Conservation (phyloP, 2,888 invertebrate species). For the Lomographa bimaculata region DNA sequence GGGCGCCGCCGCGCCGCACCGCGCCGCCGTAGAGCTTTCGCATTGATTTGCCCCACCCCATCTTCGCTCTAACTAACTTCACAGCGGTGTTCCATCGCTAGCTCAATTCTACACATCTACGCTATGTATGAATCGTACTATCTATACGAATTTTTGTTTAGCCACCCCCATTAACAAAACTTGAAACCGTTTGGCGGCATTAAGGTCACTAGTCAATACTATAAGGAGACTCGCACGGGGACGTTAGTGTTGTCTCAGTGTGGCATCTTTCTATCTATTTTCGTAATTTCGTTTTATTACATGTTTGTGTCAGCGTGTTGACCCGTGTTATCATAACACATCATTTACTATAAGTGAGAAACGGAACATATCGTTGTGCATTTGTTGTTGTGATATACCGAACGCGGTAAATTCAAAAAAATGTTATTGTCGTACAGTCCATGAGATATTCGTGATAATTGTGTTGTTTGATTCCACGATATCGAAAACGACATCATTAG, state of each 20-base stretch:
- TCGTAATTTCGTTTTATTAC: conserved; percentile 32
- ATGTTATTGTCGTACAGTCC: conserved; percentile 18
- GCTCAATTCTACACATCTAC: conserved; percentile 68
- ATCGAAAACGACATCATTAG: conserved; percentile 1
- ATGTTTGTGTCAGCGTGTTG: conserved; percentile 44
- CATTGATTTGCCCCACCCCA: conserved; percentile 70
- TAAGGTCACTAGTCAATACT: conserved; percentile 57
- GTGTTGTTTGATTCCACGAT: conserved; percentile 3
- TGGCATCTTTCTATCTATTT: conserved; percentile 14
- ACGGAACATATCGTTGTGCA: conserved; percentile 43
- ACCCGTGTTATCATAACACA: conserved; percentile 37
- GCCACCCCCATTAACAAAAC: conserved; percentile 68
- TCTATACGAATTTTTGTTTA: conserved; percentile 73
- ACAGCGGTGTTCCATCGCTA: conserved; percentile 49
- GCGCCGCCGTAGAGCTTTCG: conserved; percentile 46
- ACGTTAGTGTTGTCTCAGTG: conserved; percentile 26
- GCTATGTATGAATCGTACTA: conserved; percentile 75
- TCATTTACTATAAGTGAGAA: conserved; percentile 44
- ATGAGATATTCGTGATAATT: conserved; percentile 16
- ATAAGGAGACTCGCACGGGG: conserved; percentile 32
- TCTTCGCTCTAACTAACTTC: conserved; percentile 63
- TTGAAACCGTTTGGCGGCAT: conserved; percentile 57
- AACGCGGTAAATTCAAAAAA: conserved; percentile 44
- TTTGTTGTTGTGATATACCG: conserved; percentile 45
- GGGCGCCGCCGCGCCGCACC: too few relatives aligned